phyloP scores from a whole-genome alignment of 2,797 vertebrate species.

The Gallinago nigripennis region DNA sequence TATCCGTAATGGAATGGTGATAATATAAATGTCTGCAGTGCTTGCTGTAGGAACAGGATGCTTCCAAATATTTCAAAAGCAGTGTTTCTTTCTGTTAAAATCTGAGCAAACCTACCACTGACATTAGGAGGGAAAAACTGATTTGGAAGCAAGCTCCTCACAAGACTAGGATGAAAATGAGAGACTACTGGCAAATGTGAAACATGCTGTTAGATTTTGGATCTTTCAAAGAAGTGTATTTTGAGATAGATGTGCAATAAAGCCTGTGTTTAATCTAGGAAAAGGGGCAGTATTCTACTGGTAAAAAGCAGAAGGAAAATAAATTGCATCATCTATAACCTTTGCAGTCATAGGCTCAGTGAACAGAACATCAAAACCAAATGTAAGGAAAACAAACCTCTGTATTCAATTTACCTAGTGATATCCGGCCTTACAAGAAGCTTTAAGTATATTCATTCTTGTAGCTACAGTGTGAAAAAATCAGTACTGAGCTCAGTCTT shows the following conservation, averaged over 20 bases:
- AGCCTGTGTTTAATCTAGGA: slow-evolving; percentile 61
- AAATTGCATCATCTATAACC: slow-evolving; percentile 69
- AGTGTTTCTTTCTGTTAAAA: background rate
- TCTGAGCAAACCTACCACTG: background rate
- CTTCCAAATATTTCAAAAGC: background rate
- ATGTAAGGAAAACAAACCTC: slow-evolving; percentile 67
- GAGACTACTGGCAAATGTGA: slow-evolving; percentile 1
- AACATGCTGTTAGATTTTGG: slow-evolving; percentile 22
- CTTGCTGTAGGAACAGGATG: background rate
- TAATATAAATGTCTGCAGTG: background rate
- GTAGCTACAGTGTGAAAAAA: slow-evolving; percentile 51
- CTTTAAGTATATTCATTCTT: slow-evolving; percentile 21
- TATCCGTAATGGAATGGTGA: background rate
- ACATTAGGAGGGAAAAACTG: background rate
- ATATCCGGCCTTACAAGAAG: slow-evolving; percentile 46
- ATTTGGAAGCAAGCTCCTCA: background rate
- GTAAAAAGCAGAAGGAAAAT: slow-evolving; percentile 66
- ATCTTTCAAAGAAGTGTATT: slow-evolving; percentile 32
- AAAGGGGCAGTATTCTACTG: slow-evolving; percentile 57
- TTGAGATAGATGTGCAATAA: slow-evolving; percentile 60
- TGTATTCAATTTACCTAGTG: slow-evolving; percentile 68
- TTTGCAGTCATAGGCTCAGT: slow-evolving; percentile 64
- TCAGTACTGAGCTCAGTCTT: background rate
- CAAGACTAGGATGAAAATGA: background rate
- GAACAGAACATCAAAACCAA: slow-evolving; percentile 73